These are phyloP conservation scores for Gymnogyps californianus DNA, from an alignment of 2,113 vertebrate species.

Conservation along the genomic window DNA sequence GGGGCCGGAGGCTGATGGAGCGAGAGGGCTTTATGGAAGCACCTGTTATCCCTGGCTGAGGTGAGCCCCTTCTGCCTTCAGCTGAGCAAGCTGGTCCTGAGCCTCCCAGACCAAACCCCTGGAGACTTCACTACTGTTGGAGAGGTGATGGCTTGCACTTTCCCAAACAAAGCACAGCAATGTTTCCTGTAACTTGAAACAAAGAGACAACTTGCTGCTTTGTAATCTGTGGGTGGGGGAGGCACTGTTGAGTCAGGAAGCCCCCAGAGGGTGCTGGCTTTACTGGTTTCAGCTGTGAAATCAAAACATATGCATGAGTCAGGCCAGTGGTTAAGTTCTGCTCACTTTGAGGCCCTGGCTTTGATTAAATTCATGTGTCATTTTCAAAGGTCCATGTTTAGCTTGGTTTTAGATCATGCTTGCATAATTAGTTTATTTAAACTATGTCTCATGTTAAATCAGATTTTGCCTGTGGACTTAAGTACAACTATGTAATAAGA, in stretches of 20 bases:
- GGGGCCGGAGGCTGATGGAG: not conserved
- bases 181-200: conserved; percentile 54
- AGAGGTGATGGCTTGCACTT: conserved; percentile 24
- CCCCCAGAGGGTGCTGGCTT: conserved; percentile 46
- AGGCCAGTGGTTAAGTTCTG: conserved; percentile 67
- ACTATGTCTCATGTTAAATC: conserved; percentile 79
- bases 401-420: conserved; percentile 75
- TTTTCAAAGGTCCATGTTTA: conserved; percentile 73
- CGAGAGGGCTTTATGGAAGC: not conserved
- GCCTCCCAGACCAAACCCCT: not conserved
- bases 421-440: conserved; percentile 84
- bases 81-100: not conserved
- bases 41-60: not conserved
- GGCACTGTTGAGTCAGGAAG: conserved; percentile 29
- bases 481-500: conserved; percentile 78
- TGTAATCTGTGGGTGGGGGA: conserved; percentile 40
- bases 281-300: conserved; percentile 69
- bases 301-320: conserved; percentile 55
- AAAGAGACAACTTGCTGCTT: conserved; percentile 48
- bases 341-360: conserved; percentile 72
- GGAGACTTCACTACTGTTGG: not conserved
- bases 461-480: conserved; percentile 76
- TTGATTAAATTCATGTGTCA: conserved; percentile 80
- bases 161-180: conserved; percentile 33
- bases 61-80: not conserved